Percentiles rank a stretch among this genome's conserved stretches.
Conservation (phyloP, 2,888 invertebrate genomes). For the Eudemis profundana region DNA sequence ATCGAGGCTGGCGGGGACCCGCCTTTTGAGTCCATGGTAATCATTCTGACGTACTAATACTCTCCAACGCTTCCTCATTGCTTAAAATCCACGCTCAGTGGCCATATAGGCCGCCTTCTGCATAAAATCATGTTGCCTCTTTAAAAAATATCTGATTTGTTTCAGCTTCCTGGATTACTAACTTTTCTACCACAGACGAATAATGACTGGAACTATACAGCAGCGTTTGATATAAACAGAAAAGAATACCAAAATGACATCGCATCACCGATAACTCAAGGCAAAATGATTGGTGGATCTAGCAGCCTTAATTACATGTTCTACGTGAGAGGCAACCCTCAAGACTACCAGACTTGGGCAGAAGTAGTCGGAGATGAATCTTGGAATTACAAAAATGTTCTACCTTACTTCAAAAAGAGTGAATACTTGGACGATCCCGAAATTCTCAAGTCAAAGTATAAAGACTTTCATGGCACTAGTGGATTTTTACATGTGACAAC, state of each 20-base stretch:
- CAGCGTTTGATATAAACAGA: slow-evolving; percentile 52
- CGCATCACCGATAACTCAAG: slow-evolving; percentile 50
- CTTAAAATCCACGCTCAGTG: no score
- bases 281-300: slow-evolving; percentile 63
- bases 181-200: slow-evolving; percentile 47
- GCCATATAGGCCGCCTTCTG: no score
- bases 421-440: slow-evolving; percentile 54
- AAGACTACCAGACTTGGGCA: slow-evolving; percentile 58
- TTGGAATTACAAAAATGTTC: slow-evolving; percentile 57
- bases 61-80: no score
- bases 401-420: slow-evolving; percentile 56
- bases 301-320: slow-evolving; percentile 55
- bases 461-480: no score
- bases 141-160: slow-evolving; percentile 42
- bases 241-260: slow-evolving; percentile 46
- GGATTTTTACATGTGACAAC: slow-evolving; percentile 70
- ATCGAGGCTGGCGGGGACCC: no score
- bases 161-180: slow-evolving; percentile 56
- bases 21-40: slow-evolving; percentile 50
- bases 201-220: slow-evolving; percentile 54
- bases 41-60: no score
- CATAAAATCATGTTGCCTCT: no score
- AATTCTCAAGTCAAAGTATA: slow-evolving; percentile 48
- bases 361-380: slow-evolving; percentile 48
- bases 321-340: slow-evolving; percentile 51